These are phyloP conservation scores for Phthorimaea operculella DNA, from an alignment of 1,140 invertebrate genomes.

Conservation along the genomic window DNA sequence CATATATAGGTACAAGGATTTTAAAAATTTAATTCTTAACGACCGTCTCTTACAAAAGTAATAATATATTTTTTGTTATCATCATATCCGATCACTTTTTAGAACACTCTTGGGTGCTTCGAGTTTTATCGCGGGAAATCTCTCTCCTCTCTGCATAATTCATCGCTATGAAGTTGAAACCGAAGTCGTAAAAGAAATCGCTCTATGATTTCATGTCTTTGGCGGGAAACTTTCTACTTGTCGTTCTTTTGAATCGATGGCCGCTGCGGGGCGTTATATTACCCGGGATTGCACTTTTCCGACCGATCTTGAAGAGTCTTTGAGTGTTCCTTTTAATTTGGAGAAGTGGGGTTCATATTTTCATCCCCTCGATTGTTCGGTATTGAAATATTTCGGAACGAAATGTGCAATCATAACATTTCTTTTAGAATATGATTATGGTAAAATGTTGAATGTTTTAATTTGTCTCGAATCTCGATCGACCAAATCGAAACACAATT, in stretches of 20 bases:
- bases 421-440: too few species aligned
- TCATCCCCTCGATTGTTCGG: background rate
- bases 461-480: too few species aligned
- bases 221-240: slow-evolving; percentile 57
- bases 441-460: too few species aligned
- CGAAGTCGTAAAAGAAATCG: slow-evolving; percentile 67
- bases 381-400: background rate
- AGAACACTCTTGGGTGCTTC: slow-evolving; percentile 57
- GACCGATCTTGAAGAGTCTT: slow-evolving; percentile 3
- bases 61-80: slow-evolving; percentile 5
- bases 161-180: slow-evolving; percentile 66
- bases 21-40: too few species aligned
- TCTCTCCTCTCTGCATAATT: slow-evolving; percentile 64
- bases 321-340: slow-evolving; percentile 6
- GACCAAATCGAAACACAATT: too few species aligned
- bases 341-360: background rate
- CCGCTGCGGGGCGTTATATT: slow-evolving; percentile 28
- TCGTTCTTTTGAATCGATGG: slow-evolving; percentile 55
- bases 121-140: slow-evolving; percentile 64
- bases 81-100: slow-evolving; percentile 40
- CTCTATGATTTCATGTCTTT: slow-evolving; percentile 65
- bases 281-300: slow-evolving; percentile 20
- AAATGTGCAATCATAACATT: too few species aligned
- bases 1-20: too few species aligned
- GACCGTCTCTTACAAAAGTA: too few species aligned